These are phyloP conservation scores for Eristalis arbustorum DNA, from an alignment of 2,888 invertebrate species.

Conservation along the genomic window DNA sequence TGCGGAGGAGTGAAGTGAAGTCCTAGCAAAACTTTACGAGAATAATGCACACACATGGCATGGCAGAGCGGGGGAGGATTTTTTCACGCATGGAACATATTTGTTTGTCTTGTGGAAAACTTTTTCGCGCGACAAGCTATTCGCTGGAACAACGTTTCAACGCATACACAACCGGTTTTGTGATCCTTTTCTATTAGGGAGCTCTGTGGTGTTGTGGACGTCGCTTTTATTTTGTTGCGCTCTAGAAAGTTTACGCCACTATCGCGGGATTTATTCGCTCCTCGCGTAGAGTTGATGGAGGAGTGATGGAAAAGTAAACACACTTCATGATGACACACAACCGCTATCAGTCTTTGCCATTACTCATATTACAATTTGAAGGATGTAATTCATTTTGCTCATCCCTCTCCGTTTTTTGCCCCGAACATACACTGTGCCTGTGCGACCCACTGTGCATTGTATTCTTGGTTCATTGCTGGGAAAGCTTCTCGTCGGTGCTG, in stretches of 20 bases:
- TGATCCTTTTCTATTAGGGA: constrained; percentile 9
- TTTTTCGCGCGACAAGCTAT: constrained; percentile 48
- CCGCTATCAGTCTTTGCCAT: constrained; percentile 63
- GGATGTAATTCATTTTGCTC: constrained; percentile 68
- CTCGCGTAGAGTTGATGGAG: neutral
- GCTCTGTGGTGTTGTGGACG: neutral
- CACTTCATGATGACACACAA: constrained; percentile 57
- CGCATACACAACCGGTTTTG: constrained; percentile 19
- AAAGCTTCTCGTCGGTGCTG: constrained; percentile 16
- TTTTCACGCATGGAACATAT: constrained; percentile 21
- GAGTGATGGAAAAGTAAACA: constrained; percentile 40
- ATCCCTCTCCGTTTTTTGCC: constrained; percentile 8
- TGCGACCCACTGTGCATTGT: constrained; percentile 10
- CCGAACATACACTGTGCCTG: neutral
- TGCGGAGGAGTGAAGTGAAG: neutral
- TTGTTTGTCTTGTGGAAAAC: constrained; percentile 19
- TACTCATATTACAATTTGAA: constrained; percentile 68
- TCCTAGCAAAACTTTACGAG: constrained; percentile 28
- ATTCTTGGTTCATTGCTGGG: neutral
- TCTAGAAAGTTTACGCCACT: neutral
- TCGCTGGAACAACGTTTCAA: constrained; percentile 6
- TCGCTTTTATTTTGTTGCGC: neutral
- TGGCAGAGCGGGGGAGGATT: neutral
- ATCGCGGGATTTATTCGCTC: constrained; percentile 48
- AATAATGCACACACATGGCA: constrained; percentile 1